A percentile compares a stretch with the other conserved stretches of the same genome.
phyloP scores from a whole-genome alignment of 1,140 invertebrate genomes.

The Panagrolaimus sp. region DNA sequence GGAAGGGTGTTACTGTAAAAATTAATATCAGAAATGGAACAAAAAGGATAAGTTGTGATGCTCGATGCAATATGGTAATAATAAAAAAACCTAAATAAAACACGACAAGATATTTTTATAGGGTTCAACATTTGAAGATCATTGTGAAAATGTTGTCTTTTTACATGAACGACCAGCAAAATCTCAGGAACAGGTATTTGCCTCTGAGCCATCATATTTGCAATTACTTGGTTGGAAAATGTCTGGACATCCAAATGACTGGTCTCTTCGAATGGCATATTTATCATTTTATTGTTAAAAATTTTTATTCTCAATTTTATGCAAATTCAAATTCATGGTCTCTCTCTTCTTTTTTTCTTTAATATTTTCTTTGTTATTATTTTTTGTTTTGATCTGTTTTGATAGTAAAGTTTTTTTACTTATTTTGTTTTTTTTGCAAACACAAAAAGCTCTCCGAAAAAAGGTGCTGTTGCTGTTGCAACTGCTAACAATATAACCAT shows the following conservation, averaged over 20 bases:
- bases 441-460: too few relatives aligned
- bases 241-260: conserved; percentile 53
- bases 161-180: conserved; percentile 40
- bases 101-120: conserved; percentile 32
- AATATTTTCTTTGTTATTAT: too few relatives aligned
- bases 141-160: conserved; percentile 42
- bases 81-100: conserved; percentile 10
- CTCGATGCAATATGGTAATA: conserved; percentile 45
- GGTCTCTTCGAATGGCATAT: conserved; percentile 54
- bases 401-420: too few relatives aligned
- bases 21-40: conserved; percentile 41
- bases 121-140: conserved; percentile 36
- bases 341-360: too few relatives aligned
- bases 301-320: not conserved
- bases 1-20: conserved; percentile 43
- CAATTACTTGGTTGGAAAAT: conserved; percentile 55
- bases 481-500: too few relatives aligned
- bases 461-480: too few relatives aligned
- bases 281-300: conserved; percentile 50
- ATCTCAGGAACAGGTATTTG: conserved; percentile 53
- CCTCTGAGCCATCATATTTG: conserved; percentile 48
- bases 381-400: too few relatives aligned
- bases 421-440: too few relatives aligned
- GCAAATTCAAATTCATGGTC: too few relatives aligned
- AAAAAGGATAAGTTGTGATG: conserved; percentile 38